phyloP scores from a whole-genome alignment of 2,113 vertebrate genomes.

The Muntiacus reevesi region DNA sequence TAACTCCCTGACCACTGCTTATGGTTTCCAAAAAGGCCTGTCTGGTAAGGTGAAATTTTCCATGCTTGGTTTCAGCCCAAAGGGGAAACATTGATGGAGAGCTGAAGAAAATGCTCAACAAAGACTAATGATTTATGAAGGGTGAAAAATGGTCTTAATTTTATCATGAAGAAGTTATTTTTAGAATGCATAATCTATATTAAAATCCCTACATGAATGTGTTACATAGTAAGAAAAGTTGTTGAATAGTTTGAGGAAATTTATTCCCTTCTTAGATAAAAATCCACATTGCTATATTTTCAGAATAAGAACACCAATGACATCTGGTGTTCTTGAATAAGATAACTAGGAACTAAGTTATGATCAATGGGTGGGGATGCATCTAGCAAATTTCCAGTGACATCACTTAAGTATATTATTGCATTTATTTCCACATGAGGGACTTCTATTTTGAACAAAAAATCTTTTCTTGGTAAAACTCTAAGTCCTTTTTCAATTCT shows the following conservation, averaged over 20 bases:
- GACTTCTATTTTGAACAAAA: background rate
- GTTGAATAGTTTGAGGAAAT: background rate
- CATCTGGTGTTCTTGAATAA: background rate
- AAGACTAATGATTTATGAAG: slow-evolving; percentile 27
- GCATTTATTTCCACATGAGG: background rate
- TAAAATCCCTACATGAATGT: background rate
- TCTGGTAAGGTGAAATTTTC: slow-evolving; percentile 68
- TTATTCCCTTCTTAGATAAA: background rate
- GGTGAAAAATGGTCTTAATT: background rate
- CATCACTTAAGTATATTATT: background rate
- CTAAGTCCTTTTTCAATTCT: background rate
- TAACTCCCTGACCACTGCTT: background rate
- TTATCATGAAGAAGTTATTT: slow-evolving; percentile 31
- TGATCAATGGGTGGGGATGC: background rate
- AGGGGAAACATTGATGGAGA: background rate
- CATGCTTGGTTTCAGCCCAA: slow-evolving; percentile 41
- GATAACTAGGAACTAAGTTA: background rate
- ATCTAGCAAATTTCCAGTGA: background rate
- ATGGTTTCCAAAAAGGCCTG: slow-evolving; percentile 41
- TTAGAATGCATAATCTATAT: background rate
- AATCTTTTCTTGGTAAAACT: background rate
- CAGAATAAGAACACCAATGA: background rate
- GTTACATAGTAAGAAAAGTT: background rate
- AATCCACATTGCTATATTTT: background rate
- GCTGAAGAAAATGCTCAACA: background rate